These are phyloP conservation scores for Drosophila bunnanda DNA, from an alignment of 2,888 invertebrate species.

Conservation along the genomic window DNA sequence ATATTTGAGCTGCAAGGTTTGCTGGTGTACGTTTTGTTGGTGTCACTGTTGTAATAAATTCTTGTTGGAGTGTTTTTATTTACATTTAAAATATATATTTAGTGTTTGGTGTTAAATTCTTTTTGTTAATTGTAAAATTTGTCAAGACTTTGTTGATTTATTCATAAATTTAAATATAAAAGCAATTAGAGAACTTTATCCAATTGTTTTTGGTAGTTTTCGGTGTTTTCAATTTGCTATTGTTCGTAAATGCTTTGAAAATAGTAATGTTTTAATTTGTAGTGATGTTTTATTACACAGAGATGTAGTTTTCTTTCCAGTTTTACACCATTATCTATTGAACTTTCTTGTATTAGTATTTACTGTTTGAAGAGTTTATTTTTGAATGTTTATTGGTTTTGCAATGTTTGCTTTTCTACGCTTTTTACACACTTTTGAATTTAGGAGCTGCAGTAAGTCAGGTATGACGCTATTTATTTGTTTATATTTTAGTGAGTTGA, in stretches of 20 bases:
- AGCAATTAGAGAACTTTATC: not conserved
- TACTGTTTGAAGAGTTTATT: not conserved
- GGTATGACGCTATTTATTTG: constrained; percentile 6
- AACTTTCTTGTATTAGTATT: not conserved
- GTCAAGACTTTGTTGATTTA: not conserved
- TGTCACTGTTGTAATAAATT: not conserved
- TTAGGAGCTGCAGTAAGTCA: not conserved
- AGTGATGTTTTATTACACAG: too few relatives aligned
- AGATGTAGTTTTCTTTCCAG: not conserved
- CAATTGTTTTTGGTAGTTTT: not conserved
- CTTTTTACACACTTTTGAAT: not conserved
- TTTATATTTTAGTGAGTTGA: not conserved
- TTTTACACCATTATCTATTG: not conserved
- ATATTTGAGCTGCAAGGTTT: constrained; percentile 14
- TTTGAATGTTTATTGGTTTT: not conserved
- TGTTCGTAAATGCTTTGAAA: constrained; percentile 5
- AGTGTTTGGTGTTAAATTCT: constrained; percentile 3
- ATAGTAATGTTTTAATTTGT: not conserved
- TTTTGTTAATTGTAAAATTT: not conserved
- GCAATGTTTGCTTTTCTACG: not conserved
- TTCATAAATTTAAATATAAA: not conserved
- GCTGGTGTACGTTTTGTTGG: not conserved
- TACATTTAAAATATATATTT: not conserved
- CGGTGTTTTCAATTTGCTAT: not conserved
- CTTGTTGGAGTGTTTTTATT: not conserved